Percentiles rank a stretch among this genome's conserved stretches.
Conservation (phyloP, 2,797 vertebrate genomes). For the Nyctalus aviator region DNA sequence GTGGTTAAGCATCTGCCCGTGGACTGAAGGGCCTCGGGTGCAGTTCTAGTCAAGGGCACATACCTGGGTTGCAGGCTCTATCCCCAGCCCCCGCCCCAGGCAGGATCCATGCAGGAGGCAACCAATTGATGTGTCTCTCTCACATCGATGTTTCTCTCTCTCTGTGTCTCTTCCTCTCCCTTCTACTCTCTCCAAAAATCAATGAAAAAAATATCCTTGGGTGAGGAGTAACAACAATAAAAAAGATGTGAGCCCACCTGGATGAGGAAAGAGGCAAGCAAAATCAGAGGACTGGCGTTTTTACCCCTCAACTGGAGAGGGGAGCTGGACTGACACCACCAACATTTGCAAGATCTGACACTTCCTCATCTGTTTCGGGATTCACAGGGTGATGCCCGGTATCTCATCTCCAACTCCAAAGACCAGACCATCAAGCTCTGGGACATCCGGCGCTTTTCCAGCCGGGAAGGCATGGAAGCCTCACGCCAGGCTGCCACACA, state of each 20-base stretch:
- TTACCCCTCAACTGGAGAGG: neutral
- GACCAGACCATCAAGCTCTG: conserved; percentile 98
- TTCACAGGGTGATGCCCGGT: conserved; percentile 93
- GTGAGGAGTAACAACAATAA: no score
- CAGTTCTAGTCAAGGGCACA: no score
- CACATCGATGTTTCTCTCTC: no score
- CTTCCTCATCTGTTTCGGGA: neutral
- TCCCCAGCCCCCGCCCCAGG: no score
- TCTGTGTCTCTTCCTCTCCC: no score
- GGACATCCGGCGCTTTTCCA: conserved; percentile 95
- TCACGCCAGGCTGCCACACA: conserved; percentile 94
- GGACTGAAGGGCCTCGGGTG: no score
- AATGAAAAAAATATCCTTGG: no score
- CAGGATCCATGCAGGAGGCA: no score
- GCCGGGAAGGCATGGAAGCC: conserved; percentile 93
- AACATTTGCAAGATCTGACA: neutral
- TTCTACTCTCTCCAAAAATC: no score
- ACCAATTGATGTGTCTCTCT: no score
- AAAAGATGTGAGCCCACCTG: neutral
- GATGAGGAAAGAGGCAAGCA: neutral
- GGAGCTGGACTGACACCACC: neutral
- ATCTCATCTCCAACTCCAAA: conserved; percentile 97
- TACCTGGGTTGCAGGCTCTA: no score
- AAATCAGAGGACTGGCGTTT: neutral
- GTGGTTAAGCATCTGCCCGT: no score